These are phyloP conservation scores for Pediacus dermestoides DNA, from an alignment of 2,888 invertebrate species.

Conservation along the genomic window DNA sequence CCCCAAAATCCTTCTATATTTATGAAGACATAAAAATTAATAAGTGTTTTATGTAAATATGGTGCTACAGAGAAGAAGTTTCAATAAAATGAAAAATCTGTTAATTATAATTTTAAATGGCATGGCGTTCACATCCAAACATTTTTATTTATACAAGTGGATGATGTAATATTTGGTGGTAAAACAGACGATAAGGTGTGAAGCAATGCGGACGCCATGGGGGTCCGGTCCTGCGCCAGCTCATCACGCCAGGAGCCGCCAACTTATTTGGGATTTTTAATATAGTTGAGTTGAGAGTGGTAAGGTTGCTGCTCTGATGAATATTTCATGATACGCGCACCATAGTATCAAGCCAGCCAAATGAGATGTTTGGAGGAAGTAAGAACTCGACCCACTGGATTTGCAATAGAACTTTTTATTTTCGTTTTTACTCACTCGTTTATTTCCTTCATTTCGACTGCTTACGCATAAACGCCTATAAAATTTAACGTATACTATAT, in stretches of 20 bases:
- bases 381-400: conserved; percentile 42
- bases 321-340: conserved; percentile 52
- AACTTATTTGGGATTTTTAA: conserved; percentile 52
- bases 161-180: conserved; percentile 17
- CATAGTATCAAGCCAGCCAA: conserved; percentile 45
- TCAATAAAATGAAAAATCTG: conserved; percentile 17
- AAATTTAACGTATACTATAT: conserved; percentile 46
- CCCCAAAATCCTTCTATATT: too few relatives aligned
- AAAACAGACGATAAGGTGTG: conserved; percentile 30
- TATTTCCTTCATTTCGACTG: conserved; percentile 45
- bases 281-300: conserved; percentile 51
- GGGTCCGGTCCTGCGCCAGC: conserved; percentile 37
- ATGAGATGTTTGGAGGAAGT: conserved; percentile 46
- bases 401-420: conserved; percentile 46
- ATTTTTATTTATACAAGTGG: conserved; percentile 16
- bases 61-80: not conserved
- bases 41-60: conserved; percentile 3
- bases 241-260: conserved; percentile 37
- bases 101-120: conserved; percentile 23
- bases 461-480: conserved; percentile 47
- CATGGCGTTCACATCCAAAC: conserved; percentile 15
- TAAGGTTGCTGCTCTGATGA: conserved; percentile 50
- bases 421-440: conserved; percentile 44
- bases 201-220: conserved; percentile 32
- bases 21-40: conserved; percentile 4